Conservation (phyloP, 2,888 invertebrate genomes). For the Fragum fragum region DNA sequence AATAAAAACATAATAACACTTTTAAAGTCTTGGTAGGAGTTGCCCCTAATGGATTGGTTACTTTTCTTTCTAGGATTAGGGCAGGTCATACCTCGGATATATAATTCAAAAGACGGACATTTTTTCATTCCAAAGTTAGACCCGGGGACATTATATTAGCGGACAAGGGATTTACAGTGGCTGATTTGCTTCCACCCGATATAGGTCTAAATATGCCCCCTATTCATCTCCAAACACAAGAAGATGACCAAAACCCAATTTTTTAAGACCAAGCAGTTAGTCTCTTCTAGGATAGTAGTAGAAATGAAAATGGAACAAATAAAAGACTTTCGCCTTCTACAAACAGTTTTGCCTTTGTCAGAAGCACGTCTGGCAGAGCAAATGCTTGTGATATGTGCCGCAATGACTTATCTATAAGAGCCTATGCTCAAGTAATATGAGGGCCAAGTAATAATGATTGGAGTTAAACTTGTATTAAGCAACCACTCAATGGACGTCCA, state of each 20-base stretch:
- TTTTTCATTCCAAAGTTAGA: constrained; percentile 35
- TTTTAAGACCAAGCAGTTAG: constrained; percentile 46
- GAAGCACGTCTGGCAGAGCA: constrained; percentile 23
- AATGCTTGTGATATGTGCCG: constrained; percentile 27
- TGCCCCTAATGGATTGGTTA: constrained; percentile 47
- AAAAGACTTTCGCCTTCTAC: constrained; percentile 46
- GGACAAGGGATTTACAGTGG: constrained; percentile 59
- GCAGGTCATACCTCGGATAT: constrained; percentile 53
- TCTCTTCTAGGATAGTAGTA: constrained; percentile 46
- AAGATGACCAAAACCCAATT: constrained; percentile 49
- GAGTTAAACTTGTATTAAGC: too few relatives aligned
- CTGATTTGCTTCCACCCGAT: constrained; percentile 47
- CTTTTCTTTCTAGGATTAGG: constrained; percentile 55
- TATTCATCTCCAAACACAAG: constrained; percentile 19
- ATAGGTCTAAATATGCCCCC: constrained; percentile 52
- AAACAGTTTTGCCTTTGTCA: constrained; percentile 19
- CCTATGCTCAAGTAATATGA: constrained; percentile 10
- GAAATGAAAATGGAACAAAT: constrained; percentile 59
- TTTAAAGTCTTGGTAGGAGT: constrained; percentile 47
- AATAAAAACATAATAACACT: constrained; percentile 54
- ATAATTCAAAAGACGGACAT: constrained; percentile 43
- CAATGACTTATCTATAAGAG: constrained; percentile 20
- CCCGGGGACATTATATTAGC: constrained; percentile 42
- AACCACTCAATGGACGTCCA: too few relatives aligned
- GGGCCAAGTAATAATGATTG: too few relatives aligned